Evolutionary conservation across 64 coral and sea anemone genomes (phyloP).

Genomic region (Montipora foliosa): DNA sequence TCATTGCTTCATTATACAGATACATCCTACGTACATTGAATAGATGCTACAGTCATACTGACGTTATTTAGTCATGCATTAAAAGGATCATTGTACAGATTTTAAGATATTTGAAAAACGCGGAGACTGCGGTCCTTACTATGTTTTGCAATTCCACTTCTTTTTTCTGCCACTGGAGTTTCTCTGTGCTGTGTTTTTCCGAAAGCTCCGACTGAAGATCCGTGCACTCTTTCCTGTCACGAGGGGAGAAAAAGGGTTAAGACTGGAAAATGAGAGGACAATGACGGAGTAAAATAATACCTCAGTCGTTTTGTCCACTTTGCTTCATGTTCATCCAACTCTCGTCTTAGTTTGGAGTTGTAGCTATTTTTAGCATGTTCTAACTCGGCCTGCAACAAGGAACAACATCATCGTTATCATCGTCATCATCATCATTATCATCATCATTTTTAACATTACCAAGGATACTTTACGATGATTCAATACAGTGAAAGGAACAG

Average conservation of each 20-base stretch:
- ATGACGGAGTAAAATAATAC: neutral
- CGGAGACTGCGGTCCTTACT: neutral
- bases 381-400: slow-evolving; percentile 41
- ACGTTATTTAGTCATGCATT: too few species aligned
- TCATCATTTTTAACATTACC: too few species aligned
- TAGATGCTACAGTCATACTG: too few species aligned
- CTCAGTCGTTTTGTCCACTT: slow-evolving; percentile 76
- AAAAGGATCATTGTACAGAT: too few species aligned
- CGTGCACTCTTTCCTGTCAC: slow-evolving; percentile 61
- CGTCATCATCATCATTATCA: too few species aligned
- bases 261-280: neutral
- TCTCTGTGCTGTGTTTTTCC: slow-evolving; percentile 58
- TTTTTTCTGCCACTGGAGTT: slow-evolving; percentile 66
- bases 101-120: too few species aligned
- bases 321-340: slow-evolving; percentile 60
- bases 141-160: slow-evolving; percentile 77
- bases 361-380: slow-evolving; percentile 37
- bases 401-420: neutral
- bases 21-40: too few species aligned
- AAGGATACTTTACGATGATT: too few species aligned
- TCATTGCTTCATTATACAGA: too few species aligned
- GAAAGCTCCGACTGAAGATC: slow-evolving; percentile 70
- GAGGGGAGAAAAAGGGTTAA: neutral
- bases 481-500: neutral
- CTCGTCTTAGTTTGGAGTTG: slow-evolving; percentile 34